phyloP scores from a whole-genome alignment of 2,113 vertebrate genomes.

The Ploceus nigricollis region DNA sequence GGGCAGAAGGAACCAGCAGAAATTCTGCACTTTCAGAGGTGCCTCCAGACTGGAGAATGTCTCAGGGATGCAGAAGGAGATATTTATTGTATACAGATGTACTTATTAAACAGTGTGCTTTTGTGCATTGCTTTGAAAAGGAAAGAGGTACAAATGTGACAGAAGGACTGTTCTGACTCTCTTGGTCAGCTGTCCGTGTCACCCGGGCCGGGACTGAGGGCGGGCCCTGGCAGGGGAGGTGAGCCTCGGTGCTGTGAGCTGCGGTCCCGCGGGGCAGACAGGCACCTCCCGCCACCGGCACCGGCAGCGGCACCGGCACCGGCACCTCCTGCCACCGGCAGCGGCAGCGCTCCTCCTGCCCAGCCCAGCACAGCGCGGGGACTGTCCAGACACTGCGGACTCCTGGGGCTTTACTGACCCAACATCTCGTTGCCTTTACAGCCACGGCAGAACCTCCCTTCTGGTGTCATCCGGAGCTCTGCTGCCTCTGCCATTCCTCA shows the following conservation, averaged over 20 bases:
- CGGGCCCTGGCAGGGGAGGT: not conserved
- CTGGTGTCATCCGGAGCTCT: not conserved
- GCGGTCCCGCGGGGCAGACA: not conserved
- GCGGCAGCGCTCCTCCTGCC: not conserved
- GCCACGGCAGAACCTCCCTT: not conserved
- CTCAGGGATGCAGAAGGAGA: not conserved
- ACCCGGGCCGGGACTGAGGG: not conserved
- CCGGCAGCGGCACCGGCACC: rapidly evolving
- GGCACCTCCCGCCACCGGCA: not conserved
- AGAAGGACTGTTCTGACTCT: not conserved
- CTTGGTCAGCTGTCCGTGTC: not conserved
- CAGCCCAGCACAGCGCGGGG: rapidly evolving
- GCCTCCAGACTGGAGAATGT: not conserved
- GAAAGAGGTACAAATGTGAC: not conserved
- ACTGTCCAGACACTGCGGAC: rapidly evolving
- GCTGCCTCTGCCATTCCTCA: not conserved
- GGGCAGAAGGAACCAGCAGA: not conserved
- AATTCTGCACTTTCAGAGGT: not conserved
- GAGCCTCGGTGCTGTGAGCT: not conserved
- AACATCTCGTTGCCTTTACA: rapidly evolving
- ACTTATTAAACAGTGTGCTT: not conserved
- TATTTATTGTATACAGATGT: not conserved
- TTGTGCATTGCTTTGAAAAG: not conserved
- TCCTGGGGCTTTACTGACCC: not conserved
- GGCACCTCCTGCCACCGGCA: not conserved